These are phyloP conservation scores for Dendrolimus houi DNA, from an alignment of 2,888 invertebrate species.

Conservation along the genomic window DNA sequence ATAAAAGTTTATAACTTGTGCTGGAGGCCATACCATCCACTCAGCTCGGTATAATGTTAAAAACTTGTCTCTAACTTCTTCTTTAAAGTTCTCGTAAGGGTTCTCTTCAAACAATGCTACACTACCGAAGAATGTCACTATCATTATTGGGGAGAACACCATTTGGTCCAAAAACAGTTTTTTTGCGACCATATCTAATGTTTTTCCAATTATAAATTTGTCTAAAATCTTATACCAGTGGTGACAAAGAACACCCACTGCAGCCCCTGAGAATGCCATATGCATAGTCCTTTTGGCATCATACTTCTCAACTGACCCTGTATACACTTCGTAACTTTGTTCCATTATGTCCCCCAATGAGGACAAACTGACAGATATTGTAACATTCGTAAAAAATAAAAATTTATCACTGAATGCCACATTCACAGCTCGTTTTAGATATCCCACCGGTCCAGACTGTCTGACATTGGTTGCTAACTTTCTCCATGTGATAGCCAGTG, in stretches of 20 bases:
- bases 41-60: constrained; percentile 89
- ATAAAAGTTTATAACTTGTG: constrained; percentile 94
- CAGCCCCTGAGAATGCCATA: constrained; percentile 88
- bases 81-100: constrained; percentile 77
- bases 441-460: constrained; percentile 23
- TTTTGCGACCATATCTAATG: constrained; percentile 80
- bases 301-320: constrained; percentile 76
- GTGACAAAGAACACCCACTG: constrained; percentile 89
- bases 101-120: constrained; percentile 84
- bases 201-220: constrained; percentile 82
- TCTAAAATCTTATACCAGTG: constrained; percentile 93
- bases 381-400: constrained; percentile 87
- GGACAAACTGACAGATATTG: constrained; percentile 86
- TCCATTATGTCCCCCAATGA: constrained; percentile 88
- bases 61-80: constrained; percentile 85
- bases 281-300: constrained; percentile 80
- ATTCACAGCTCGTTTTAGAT: constrained; percentile 34
- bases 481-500: constrained; percentile 45
- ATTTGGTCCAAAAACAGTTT: constrained; percentile 91
- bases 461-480: constrained; percentile 39
- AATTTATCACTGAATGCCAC: constrained; percentile 81
- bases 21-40: constrained; percentile 96
- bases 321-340: constrained; percentile 87
- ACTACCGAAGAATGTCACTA: constrained; percentile 87
- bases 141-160: constrained; percentile 89